phyloP scores from a whole-genome alignment of 2,797 vertebrate genomes.

The Ceyx erithaca region DNA sequence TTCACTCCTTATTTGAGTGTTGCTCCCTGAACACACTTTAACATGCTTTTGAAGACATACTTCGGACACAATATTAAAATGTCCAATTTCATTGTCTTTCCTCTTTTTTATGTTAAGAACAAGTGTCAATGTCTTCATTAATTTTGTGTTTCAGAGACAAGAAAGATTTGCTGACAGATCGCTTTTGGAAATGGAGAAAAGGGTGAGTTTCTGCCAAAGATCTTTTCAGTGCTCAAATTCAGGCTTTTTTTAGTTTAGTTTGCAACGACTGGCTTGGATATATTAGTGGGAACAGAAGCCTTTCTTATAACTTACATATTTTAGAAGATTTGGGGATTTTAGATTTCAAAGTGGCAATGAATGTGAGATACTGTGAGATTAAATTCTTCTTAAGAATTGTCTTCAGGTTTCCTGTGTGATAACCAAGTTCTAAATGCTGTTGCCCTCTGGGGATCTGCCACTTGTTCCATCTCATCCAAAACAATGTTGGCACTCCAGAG shows the following conservation, averaged over 20 bases:
- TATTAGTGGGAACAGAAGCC: background rate
- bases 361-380: background rate
- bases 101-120: background rate
- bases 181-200: slow-evolving; percentile 99
- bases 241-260: slow-evolving; percentile 20
- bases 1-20: background rate
- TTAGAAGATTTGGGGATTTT: slow-evolving; percentile 7
- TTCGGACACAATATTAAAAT: background rate
- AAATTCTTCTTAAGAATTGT: background rate
- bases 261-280: background rate
- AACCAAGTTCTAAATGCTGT: background rate
- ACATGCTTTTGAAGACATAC: background rate
- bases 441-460: background rate
- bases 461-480: background rate
- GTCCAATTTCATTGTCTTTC: background rate
- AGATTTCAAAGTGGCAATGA: background rate
- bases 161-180: slow-evolving; percentile 97
- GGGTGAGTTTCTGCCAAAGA: slow-evolving; percentile 84
- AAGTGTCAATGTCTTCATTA: background rate
- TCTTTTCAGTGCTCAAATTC: background rate
- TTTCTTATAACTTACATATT: slow-evolving; percentile 24
- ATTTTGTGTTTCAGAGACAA: slow-evolving; percentile 89
- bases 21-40: background rate
- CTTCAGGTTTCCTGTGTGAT: background rate
- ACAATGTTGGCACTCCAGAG: background rate